Conservation (phyloP, 2,888 invertebrate species). For the Troilus luridus region DNA sequence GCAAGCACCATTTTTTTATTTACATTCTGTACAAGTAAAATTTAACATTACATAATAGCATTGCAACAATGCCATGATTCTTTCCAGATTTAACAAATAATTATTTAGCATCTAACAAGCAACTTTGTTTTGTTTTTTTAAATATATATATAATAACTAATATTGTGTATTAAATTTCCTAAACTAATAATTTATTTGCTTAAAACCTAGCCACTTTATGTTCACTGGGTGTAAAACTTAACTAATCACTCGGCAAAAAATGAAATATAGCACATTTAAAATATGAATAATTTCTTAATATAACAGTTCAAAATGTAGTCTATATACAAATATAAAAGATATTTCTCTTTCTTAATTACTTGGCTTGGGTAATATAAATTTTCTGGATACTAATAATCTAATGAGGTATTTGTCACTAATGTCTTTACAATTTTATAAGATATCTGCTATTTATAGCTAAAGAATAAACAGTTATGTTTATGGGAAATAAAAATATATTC, state of each 20-base stretch:
- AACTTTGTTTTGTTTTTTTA: slow-evolving; percentile 30
- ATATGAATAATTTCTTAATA: slow-evolving; percentile 57
- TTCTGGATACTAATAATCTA: slow-evolving; percentile 54
- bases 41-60: slow-evolving; percentile 55
- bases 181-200: slow-evolving; percentile 56
- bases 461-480: slow-evolving; percentile 1
- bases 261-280: slow-evolving; percentile 56
- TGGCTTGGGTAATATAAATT: slow-evolving; percentile 57
- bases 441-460: slow-evolving; percentile 30
- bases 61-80: slow-evolving; percentile 35
- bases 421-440: slow-evolving; percentile 51
- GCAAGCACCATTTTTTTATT: slow-evolving; percentile 62
- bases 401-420: slow-evolving; percentile 59
- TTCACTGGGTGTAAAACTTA: slow-evolving; percentile 46
- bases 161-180: slow-evolving; percentile 48
- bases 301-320: slow-evolving; percentile 53
- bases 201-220: slow-evolving; percentile 50
- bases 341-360: slow-evolving; percentile 57
- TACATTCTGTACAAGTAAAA: slow-evolving; percentile 61
- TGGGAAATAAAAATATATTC: slow-evolving; percentile 38
- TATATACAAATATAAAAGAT: slow-evolving; percentile 59
- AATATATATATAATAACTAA: slow-evolving; percentile 42
- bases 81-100: slow-evolving; percentile 56
- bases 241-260: slow-evolving; percentile 54
- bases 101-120: slow-evolving; percentile 59